Conservation (phyloP, 92 coral and sea anemone species). For the Palythoa grandis region DNA sequence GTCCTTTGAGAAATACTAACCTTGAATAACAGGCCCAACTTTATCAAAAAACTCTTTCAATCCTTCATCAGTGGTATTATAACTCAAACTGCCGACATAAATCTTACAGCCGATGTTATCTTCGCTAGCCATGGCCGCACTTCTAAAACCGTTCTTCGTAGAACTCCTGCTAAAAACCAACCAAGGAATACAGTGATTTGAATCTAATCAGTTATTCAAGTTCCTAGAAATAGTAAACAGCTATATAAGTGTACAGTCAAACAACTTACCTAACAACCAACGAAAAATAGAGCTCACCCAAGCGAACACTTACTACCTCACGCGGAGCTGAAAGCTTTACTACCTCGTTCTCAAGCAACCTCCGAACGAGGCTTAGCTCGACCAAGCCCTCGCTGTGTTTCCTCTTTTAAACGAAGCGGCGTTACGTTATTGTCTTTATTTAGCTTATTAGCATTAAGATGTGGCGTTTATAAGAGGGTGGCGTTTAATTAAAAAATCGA, state of each 20-base stretch:
- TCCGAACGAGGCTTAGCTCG: background rate
- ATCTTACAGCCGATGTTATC: constrained; percentile 6
- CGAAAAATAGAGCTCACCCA: background rate
- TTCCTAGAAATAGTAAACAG: background rate
- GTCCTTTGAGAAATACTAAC: background rate
- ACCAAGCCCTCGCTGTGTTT: background rate
- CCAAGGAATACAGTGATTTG: background rate
- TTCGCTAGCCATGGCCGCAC: background rate
- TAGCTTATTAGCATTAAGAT: no score
- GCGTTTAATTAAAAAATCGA: no score
- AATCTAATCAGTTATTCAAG: background rate
- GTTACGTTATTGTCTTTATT: no score
- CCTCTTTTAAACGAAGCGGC: no score
- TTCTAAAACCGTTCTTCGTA: background rate
- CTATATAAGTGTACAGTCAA: background rate
- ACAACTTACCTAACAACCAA: background rate
- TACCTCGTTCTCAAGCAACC: background rate
- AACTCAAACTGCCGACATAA: constrained; percentile 40
- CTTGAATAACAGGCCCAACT: constrained; percentile 7
- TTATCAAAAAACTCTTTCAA: constrained; percentile 21
- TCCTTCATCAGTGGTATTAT: background rate
- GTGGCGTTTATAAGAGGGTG: no score
- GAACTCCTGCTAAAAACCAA: background rate
- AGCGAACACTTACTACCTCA: background rate
- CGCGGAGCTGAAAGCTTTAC: background rate